These are phyloP conservation scores for Trichechus manatus DNA, from an alignment of 2,113 vertebrate species.

Conservation along the genomic window DNA sequence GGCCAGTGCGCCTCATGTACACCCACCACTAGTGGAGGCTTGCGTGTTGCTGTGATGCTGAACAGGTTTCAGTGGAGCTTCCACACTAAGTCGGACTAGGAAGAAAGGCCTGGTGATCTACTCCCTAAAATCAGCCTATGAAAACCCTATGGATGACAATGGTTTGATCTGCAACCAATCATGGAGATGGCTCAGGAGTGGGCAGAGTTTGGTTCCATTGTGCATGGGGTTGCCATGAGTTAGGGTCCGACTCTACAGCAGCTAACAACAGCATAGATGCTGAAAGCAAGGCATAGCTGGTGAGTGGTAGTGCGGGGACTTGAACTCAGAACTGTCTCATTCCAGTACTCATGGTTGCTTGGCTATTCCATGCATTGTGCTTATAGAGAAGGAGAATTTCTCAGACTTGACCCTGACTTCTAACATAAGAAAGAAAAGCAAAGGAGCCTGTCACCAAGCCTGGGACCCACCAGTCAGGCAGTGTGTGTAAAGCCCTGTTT, in stretches of 20 bases:
- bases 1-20: background rate
- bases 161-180: background rate
- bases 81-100: background rate
- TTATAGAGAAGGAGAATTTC: background rate
- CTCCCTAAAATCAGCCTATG: background rate
- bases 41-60: background rate
- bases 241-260: background rate
- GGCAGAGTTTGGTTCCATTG: background rate
- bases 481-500: background rate
- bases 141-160: background rate
- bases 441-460: background rate
- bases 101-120: background rate
- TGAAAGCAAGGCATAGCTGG: background rate
- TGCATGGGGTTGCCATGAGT: background rate
- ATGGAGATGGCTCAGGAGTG: background rate
- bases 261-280: background rate
- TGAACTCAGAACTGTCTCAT: background rate
- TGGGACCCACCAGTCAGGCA: background rate
- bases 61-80: background rate
- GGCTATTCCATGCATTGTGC: background rate
- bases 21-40: background rate
- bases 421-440: background rate
- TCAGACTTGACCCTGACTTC: background rate
- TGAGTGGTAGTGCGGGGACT: background rate
- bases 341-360: background rate